Evolutionary conservation across 2,113 vertebrate species (phyloP).

Genomic region (Meles meles): DNA sequence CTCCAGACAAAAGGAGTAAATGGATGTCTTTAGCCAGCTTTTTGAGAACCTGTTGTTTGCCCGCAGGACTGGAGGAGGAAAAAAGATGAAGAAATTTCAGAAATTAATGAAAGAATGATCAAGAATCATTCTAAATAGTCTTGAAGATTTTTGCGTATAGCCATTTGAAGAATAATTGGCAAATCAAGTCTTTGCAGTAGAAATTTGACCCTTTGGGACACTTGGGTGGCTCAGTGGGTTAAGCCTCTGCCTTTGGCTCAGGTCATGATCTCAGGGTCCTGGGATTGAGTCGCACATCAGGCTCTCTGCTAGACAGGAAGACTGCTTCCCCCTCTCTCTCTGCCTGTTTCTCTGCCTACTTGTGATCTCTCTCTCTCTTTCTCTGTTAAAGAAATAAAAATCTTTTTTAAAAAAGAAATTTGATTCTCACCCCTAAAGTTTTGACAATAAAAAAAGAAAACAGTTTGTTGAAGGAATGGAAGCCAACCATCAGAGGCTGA

Average conservation of each 20-base stretch:
- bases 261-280: no score
- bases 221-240: no score
- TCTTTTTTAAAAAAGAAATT: neutral
- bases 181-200: constrained; percentile 2
- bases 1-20: constrained; percentile 9
- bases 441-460: neutral
- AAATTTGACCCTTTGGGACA: neutral
- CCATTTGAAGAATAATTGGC: neutral
- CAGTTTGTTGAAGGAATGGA: neutral
- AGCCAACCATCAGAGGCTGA: neutral
- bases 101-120: neutral
- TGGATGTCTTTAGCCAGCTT: constrained; percentile 2
- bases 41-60: constrained; percentile 30
- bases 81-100: neutral
- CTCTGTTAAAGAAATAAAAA: no score
- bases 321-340: no score
- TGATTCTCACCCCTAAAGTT: neutral
- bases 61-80: neutral
- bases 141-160: neutral
- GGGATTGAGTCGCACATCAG: no score
- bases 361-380: no score
- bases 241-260: no score
- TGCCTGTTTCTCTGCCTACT: no score
- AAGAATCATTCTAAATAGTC: neutral
- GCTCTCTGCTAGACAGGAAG: no score